Conservation (phyloP, 53 echinoderm and acorn worm species). For the Arbacia lixula region DNA sequence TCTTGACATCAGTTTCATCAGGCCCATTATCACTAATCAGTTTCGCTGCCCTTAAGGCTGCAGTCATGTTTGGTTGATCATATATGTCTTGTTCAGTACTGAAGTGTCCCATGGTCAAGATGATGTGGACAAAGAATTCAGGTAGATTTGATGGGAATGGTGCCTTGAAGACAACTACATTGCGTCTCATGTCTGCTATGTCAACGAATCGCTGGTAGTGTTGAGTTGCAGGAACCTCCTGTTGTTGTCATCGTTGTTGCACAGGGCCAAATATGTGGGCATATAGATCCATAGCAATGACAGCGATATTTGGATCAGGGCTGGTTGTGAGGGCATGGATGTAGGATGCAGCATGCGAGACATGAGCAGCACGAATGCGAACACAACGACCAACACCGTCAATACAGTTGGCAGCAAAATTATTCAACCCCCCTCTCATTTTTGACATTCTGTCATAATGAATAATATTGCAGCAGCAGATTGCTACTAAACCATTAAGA, state of each 20-base stretch:
- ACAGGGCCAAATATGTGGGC: slow-evolving; percentile 40
- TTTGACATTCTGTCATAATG: too few species aligned
- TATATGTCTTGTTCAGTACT: slow-evolving; percentile 47
- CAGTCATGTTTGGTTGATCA: slow-evolving; percentile 50
- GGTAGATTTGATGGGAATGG: slow-evolving; percentile 40
- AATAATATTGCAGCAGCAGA: too few species aligned
- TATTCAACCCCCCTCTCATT: too few species aligned
- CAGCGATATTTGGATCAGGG: slow-evolving; percentile 15
- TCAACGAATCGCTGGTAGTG: slow-evolving; percentile 47
- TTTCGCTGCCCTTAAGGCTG: slow-evolving; percentile 7
- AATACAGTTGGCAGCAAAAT: too few species aligned
- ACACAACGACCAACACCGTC: slow-evolving; percentile 45
- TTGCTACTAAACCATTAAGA: too few species aligned
- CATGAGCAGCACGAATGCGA: slow-evolving; percentile 38
- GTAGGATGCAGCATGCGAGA: slow-evolving; percentile 35
- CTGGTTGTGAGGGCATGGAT: slow-evolving; percentile 19
- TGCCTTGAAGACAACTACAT: slow-evolving; percentile 55
- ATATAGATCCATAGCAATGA: slow-evolving; percentile 40
- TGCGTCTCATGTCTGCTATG: slow-evolving; percentile 43
- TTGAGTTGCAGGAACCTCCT: slow-evolving; percentile 24
- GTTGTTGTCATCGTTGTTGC: slow-evolving; percentile 34
- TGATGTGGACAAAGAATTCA: slow-evolving; percentile 50
- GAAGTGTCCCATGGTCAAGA: slow-evolving; percentile 49
- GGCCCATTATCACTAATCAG: background rate
- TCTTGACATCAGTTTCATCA: slow-evolving; percentile 34